Conservation (phyloP, 2,797 vertebrate genomes). For the Ibycter americanus region DNA sequence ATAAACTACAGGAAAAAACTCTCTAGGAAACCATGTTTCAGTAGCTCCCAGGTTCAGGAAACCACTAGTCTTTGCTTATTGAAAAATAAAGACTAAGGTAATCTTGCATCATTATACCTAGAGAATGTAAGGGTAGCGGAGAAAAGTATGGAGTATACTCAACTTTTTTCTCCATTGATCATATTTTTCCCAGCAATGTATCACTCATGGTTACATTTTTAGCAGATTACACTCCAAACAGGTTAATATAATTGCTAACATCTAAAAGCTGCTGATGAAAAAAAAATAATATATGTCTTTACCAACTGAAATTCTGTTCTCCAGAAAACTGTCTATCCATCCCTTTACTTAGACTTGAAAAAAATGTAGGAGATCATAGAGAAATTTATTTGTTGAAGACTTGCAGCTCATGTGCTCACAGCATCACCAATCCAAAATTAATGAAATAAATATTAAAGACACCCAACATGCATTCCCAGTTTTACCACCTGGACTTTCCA, state of each 20-base stretch:
- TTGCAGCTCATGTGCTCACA: neutral
- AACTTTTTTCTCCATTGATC: neutral
- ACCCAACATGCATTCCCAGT: neutral
- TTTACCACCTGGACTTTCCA: neutral
- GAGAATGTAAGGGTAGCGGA: neutral
- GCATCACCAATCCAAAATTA: neutral
- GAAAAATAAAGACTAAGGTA: neutral
- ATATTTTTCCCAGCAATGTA: neutral
- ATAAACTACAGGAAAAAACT: neutral
- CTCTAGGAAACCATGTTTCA: neutral
- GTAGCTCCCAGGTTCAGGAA: neutral
- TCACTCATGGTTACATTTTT: neutral
- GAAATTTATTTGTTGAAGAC: neutral
- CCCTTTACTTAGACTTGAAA: neutral
- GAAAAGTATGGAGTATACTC: neutral
- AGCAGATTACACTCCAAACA: neutral
- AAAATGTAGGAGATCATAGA: neutral
- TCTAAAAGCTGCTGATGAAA: neutral
- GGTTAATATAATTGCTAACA: neutral
- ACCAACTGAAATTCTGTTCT: neutral
- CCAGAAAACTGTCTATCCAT: neutral
- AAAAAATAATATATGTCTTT: neutral
- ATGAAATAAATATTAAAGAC: neutral
- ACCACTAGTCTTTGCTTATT: neutral
- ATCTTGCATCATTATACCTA: neutral